Evolutionary conservation across 2,888 invertebrate species (phyloP), one percentile per base, ranked within the genome.

Genomic region (Linnaemya vulpina): DNA sequence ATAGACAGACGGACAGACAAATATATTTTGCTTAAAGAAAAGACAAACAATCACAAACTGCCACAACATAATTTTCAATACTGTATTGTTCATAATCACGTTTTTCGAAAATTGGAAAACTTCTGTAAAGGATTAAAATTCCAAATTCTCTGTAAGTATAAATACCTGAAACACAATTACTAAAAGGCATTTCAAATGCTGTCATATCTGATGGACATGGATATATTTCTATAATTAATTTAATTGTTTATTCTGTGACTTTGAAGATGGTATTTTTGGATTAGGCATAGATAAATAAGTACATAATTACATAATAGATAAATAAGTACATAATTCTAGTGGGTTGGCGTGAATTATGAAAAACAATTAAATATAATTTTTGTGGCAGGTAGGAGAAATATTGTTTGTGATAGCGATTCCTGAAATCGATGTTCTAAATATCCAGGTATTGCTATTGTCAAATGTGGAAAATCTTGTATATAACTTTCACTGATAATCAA

Each of bases 31-130:
- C 9, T 46, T 43, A 7, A 49, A 22, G 58, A 30, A 63, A 25
- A 63, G 9, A 49, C 15, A 53, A 20, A 22, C 46, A 25, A 58
- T 0, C 38, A 38, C 9, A 49, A 58, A 71, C 30, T 25, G 35
- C n/a, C 55, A 76, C 35, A 58, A 76, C 43, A 67, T 67, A 76
- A 76, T 67, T 35, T 58, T 46, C 5, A 0, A 67, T 3, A 58
- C 43, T 55, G 43, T 67, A 8, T 67, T 65, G 76, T 20, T 76
- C 15, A 30, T 53, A 55, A 75, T 65, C 15, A 46, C n/a, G 38
- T 8, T 8, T 3, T 38, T 55, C 25, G 20, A 4, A 60, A 0
- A 10, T n/a, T 35, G 13, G 46, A 65, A 20, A 46, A 46, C 20
- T 46, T 60, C 15, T 13, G 15, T 13, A 53, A 38, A 68, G 38